A percentile compares a stretch with the other conserved stretches of the same genome.
These are phyloP conservation scores for Hypena proboscidalis DNA, from an alignment of 2,888 invertebrate species.

Conservation along the genomic window DNA sequence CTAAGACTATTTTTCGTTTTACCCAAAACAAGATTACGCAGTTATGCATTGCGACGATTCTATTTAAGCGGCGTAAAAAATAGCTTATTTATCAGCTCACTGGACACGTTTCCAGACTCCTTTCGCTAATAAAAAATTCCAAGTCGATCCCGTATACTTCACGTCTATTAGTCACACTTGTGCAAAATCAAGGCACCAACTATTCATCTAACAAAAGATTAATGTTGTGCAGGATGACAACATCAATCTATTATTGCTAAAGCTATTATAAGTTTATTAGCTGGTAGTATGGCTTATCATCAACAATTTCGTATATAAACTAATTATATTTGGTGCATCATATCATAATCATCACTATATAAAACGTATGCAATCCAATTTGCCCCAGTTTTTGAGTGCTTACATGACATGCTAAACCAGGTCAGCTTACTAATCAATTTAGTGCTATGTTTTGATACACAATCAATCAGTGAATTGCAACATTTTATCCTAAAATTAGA, in stretches of 20 bases:
- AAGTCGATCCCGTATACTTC: no score
- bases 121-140: neutral
- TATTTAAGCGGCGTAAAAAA: no score
- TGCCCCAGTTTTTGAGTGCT: constrained; percentile 73
- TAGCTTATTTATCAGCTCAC: no score
- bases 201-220: constrained; percentile 41
- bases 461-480: constrained; percentile 62
- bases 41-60: no score
- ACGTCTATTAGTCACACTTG: no score
- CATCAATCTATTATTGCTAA: constrained; percentile 45
- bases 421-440: constrained; percentile 76
- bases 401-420: constrained; percentile 70
- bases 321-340: constrained; percentile 37
- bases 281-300: constrained; percentile 31
- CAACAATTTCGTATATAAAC: constrained; percentile 23
- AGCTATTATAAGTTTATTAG: constrained; percentile 41
- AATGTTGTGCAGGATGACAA: constrained; percentile 47
- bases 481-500: constrained; percentile 58
- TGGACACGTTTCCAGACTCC: constrained; percentile 13
- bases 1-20: no score
- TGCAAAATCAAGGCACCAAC: no score
- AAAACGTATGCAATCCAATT: constrained; percentile 52
- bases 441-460: constrained; percentile 60
- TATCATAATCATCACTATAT: constrained; percentile 43
- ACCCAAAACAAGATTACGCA: constrained; percentile 11